Conservation (phyloP, 2,797 vertebrate species). For the Sorex maritimensis region DNA sequence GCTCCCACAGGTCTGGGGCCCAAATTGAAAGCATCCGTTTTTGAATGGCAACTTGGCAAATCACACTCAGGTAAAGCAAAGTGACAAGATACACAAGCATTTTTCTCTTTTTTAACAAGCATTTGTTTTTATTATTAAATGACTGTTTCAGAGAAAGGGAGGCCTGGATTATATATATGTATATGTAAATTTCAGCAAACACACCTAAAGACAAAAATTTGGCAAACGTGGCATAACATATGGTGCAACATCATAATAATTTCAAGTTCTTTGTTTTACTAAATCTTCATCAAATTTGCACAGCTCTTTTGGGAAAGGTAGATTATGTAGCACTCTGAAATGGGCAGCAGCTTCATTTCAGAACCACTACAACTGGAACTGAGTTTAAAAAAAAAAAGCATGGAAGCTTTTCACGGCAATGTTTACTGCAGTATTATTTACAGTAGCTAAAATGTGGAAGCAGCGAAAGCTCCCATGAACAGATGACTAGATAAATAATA, state of each 20-base stretch:
- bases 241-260: constrained; percentile 49
- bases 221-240: constrained; percentile 40
- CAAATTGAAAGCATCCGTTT: not conserved
- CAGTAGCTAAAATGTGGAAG: too few relatives aligned
- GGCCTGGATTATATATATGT: not conserved
- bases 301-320: constrained; percentile 3
- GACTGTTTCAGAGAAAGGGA: not conserved
- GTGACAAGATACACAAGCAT: not conserved
- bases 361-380: not conserved
- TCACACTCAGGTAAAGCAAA: constrained; percentile 45
- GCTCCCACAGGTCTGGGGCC: not conserved
- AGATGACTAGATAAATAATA: too few relatives aligned
- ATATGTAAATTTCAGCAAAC: constrained; percentile 32
- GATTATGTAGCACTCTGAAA: not conserved
- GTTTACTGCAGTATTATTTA: too few relatives aligned
- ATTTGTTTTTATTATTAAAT: not conserved
- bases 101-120: not conserved
- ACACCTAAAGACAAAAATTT: constrained; percentile 48
- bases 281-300: constrained; percentile 76
- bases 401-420: too few relatives aligned
- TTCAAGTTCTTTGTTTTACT: constrained; percentile 77
- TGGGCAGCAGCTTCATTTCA: not conserved
- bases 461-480: too few relatives aligned
- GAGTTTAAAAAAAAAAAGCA: too few relatives aligned
- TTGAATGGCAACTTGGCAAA: constrained; percentile 5